These are phyloP conservation scores for Agrotis exclamationis DNA, from an alignment of 2,888 invertebrate genomes.

Conservation along the genomic window DNA sequence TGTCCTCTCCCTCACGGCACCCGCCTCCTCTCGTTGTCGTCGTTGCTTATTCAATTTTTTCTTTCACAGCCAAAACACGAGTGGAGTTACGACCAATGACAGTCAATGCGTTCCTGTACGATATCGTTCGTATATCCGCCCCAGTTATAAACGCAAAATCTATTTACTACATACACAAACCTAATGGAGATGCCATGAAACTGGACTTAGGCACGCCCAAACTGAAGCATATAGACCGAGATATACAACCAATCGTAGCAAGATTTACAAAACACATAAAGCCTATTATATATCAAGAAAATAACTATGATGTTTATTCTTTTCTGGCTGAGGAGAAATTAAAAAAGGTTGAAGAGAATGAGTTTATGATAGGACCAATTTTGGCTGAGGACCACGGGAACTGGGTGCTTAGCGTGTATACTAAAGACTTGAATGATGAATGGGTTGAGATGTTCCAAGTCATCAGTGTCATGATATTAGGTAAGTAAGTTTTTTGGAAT, in stretches of 20 bases:
- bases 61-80: constrained; percentile 77
- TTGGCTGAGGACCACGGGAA: constrained; percentile 80
- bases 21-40: no score
- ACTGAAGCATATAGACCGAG: background rate
- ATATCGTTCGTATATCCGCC: constrained; percentile 76
- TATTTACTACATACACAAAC: constrained; percentile 74
- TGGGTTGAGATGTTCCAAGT: constrained; percentile 82
- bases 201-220: constrained; percentile 65
- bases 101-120: constrained; percentile 72
- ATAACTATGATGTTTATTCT: constrained; percentile 58
- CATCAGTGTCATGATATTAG: constrained; percentile 79
- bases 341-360: constrained; percentile 68
- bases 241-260: constrained; percentile 1
- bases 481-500: constrained; percentile 66
- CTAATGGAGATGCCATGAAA: constrained; percentile 74
- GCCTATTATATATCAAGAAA: constrained; percentile 36
- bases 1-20: no score
- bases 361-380: constrained; percentile 82
- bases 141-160: constrained; percentile 70
- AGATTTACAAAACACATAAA: constrained; percentile 48
- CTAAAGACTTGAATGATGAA: constrained; percentile 68
- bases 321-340: constrained; percentile 43
- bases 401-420: constrained; percentile 82
- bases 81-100: constrained; percentile 73
- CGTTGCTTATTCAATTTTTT: background rate